phyloP scores from a whole-genome alignment of 2,113 vertebrate genomes.

The Pipa parva region DNA sequence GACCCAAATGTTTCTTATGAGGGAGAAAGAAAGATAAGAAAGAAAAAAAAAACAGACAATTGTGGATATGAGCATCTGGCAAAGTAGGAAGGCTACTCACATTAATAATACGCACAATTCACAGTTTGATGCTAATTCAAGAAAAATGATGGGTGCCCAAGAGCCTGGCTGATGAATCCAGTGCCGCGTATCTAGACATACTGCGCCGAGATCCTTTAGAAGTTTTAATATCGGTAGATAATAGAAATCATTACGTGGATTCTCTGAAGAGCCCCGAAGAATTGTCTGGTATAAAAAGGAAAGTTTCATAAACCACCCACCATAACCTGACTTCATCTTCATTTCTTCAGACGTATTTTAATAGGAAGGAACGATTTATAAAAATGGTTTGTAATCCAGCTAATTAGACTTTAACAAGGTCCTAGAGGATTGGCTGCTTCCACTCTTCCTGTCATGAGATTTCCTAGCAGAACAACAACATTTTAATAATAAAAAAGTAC shows the following conservation, averaged over 20 bases:
- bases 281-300: conserved; percentile 62
- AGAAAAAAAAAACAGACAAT: background rate
- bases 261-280: conserved; percentile 56
- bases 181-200: conserved; percentile 49
- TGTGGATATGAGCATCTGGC: conserved; percentile 17
- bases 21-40: background rate
- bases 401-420: conserved; percentile 3
- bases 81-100: conserved; percentile 1
- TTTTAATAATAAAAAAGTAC: conserved; percentile 7
- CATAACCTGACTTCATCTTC: conserved; percentile 59
- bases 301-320: conserved; percentile 68
- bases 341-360: conserved; percentile 55
- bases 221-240: conserved; percentile 47
- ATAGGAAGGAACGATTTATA: background rate
- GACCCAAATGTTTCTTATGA: conserved; percentile 15
- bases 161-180: conserved; percentile 54
- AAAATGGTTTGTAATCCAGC: background rate
- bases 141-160: conserved; percentile 45
- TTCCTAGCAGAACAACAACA: background rate
- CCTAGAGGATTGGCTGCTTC: background rate
- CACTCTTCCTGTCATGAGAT: background rate
- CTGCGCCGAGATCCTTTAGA: conserved; percentile 50
- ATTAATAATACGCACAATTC: background rate
- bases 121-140: conserved; percentile 47
- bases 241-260: conserved; percentile 57